Evolutionary conservation across 2,797 vertebrate species (phyloP).

Genomic region (Chaunax sp.): DNA sequence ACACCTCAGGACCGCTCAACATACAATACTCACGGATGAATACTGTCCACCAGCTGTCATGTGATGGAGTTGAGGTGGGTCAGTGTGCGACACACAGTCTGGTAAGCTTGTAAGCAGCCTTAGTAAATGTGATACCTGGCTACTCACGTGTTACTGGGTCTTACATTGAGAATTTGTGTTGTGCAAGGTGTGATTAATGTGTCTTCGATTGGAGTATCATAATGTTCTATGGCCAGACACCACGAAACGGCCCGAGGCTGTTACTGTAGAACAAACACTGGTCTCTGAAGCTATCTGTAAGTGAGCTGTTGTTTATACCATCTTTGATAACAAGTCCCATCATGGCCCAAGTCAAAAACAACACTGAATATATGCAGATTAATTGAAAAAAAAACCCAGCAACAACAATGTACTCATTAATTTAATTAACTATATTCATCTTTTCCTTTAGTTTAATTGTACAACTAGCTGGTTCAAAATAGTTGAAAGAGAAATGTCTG

Average conservation of each 20-base stretch:
- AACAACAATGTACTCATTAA: too few relatives aligned
- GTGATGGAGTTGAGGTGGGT: slow-evolving; percentile 47
- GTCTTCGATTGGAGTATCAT: slow-evolving; percentile 84
- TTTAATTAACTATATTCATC: too few relatives aligned
- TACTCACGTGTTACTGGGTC: slow-evolving; percentile 57
- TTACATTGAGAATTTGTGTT: slow-evolving; percentile 48
- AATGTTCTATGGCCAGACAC: slow-evolving; percentile 88
- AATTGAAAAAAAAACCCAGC: too few relatives aligned
- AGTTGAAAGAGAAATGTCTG: too few relatives aligned
- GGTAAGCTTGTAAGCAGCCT: slow-evolving; percentile 46
- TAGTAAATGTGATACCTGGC: slow-evolving; percentile 61
- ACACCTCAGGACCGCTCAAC: slow-evolving; percentile 72
- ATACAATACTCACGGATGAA: slow-evolving; percentile 84
- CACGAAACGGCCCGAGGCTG: slow-evolving; percentile 85
- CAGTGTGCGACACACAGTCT: slow-evolving; percentile 42
- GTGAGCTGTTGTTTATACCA: too few relatives aligned
- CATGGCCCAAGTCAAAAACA: too few relatives aligned
- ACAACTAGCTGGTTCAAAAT: too few relatives aligned
- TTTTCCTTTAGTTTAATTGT: too few relatives aligned
- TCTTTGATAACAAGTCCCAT: too few relatives aligned
- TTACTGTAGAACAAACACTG: slow-evolving; percentile 81
- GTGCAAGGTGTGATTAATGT: slow-evolving; percentile 91
- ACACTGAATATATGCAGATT: too few relatives aligned
- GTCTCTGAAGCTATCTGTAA: too few relatives aligned
- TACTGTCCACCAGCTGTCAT: slow-evolving; percentile 72